Percentiles rank a stretch among this genome's conserved stretches.
Evolutionary conservation across 2,113 vertebrate species (phyloP).

Genomic region (Falco punctatus): DNA sequence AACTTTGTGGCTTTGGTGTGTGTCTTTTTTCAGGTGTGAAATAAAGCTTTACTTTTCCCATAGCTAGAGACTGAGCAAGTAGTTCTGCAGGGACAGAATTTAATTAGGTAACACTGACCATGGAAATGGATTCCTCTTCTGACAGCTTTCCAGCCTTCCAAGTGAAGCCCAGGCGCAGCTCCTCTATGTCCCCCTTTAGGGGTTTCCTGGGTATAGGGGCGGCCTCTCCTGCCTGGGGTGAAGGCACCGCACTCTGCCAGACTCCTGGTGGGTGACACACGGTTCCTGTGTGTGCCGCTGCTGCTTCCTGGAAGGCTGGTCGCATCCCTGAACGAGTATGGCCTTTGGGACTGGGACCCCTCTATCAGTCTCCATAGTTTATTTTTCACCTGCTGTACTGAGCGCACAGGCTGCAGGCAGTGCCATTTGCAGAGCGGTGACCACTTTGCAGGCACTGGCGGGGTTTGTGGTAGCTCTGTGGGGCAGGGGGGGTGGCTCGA

Average conservation of each 20-base stretch:
- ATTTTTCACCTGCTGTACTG: rapidly evolving
- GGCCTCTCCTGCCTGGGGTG: not conserved
- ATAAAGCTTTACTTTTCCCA: not conserved
- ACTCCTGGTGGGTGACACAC: not conserved
- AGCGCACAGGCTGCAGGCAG: not conserved
- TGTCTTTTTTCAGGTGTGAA: not conserved
- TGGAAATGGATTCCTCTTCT: not conserved
- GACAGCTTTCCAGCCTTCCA: not conserved
- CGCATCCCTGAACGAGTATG: too few species aligned
- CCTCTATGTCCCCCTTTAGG: not conserved
- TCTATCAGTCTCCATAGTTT: not conserved
- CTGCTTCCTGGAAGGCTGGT: rapidly evolving
- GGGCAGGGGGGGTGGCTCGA: too few species aligned
- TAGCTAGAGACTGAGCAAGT: not conserved
- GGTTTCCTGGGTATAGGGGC: not conserved
- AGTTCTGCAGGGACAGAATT: not conserved
- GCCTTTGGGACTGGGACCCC: too few species aligned
- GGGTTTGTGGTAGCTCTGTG: not conserved
- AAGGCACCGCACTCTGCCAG: rapidly evolving
- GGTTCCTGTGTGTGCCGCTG: rapidly evolving
- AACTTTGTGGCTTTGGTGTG: not conserved
- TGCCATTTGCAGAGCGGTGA: not conserved
- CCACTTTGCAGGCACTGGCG: not conserved
- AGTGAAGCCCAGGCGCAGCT: not conserved
- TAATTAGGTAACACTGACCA: not conserved